A percentile compares a stretch with the other conserved stretches of the same genome.
Evolutionary conservation across 1,140 invertebrate species (phyloP).

Genomic region (Eueides isabella): DNA sequence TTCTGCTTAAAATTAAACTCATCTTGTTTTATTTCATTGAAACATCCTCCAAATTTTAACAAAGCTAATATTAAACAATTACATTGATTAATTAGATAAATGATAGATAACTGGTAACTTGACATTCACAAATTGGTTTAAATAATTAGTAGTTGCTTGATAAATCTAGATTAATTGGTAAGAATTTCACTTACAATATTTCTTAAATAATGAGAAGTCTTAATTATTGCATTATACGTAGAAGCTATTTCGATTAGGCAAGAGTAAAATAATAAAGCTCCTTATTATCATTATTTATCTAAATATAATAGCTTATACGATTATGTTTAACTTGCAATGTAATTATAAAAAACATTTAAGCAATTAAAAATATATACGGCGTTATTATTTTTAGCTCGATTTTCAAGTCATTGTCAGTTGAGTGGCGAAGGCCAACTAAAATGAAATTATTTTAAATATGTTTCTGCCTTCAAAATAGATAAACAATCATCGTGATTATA

Average conservation of each 20-base stretch:
- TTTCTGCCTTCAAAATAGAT: too few relatives aligned
- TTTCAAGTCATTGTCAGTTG: too few relatives aligned
- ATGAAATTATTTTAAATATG: too few relatives aligned
- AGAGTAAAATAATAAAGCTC: background rate
- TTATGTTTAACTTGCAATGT: too few relatives aligned
- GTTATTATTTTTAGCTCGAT: too few relatives aligned
- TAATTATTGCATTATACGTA: conserved; percentile 6
- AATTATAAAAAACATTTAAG: too few relatives aligned
- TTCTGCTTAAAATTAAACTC: background rate
- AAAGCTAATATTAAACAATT: background rate
- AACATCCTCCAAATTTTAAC: background rate
- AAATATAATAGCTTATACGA: background rate
- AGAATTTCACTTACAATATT: conserved; percentile 4
- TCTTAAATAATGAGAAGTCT: conserved; percentile 17
- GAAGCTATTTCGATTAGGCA: background rate
- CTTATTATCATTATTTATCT: background rate
- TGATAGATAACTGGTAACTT: conserved; percentile 17
- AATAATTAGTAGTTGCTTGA: conserved; percentile 21
- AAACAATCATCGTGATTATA: too few relatives aligned
- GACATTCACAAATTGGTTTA: conserved; percentile 19
- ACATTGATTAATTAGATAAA: conserved; percentile 7
- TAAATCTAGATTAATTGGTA: conserved; percentile 22
- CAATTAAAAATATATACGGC: too few relatives aligned
- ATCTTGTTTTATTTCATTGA: background rate
- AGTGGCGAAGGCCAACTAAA: too few relatives aligned